Base-by-base conservation (phyloP, 1,140 invertebrate genomes). In the Leptopilina clavipes region DNA sequence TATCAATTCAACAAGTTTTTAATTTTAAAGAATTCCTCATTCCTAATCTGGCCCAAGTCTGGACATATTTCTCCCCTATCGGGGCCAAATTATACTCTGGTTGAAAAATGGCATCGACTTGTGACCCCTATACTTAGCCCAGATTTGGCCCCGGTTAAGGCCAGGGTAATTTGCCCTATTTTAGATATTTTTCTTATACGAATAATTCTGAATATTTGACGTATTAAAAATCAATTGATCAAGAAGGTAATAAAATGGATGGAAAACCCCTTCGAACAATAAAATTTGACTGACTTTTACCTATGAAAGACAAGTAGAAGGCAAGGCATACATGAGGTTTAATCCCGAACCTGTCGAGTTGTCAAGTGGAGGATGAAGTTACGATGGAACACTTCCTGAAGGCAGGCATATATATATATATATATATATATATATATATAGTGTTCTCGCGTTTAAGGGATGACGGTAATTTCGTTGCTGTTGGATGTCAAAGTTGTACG, bases 401-500 rank as follows among this genome's bases (percentile, higher is more conserved):
- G 3, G 7, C 59, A 25, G 12, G 52, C 8, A 56, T 65, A 22
- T 1, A 31, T 31, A 31, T n/a, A n/a, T n/a, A n/a, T n/a, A n/a
- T n/a, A n/a, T n/a, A n/a, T n/a, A n/a, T n/a, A n/a, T n/a, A n/a
- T n/a, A n/a, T n/a, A n/a, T n/a, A 31, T 31, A 31, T 31, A 31
- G 25, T 31, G 6, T 31, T 22, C 19, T 65, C 22, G 25, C 14
- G 14, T 65, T 65, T 76, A 79, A 81, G 73, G 79, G 72, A 82
- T 79, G 79, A 79, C 48, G 79, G 76, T 82, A 82, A 82, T 82
- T 78, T 82, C 79, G 75, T 79, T 73, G 74, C 54, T 37, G 54
- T 17, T 37, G 59, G 37, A 37, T 65, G 59, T 65, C 25, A 31
- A 37, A 65, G 59, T 70, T 75, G 59, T 75, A 75, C 73, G 73